phyloP scores from a whole-genome alignment of 2,888 invertebrate genomes.

The Polydrusus tereticollis region DNA sequence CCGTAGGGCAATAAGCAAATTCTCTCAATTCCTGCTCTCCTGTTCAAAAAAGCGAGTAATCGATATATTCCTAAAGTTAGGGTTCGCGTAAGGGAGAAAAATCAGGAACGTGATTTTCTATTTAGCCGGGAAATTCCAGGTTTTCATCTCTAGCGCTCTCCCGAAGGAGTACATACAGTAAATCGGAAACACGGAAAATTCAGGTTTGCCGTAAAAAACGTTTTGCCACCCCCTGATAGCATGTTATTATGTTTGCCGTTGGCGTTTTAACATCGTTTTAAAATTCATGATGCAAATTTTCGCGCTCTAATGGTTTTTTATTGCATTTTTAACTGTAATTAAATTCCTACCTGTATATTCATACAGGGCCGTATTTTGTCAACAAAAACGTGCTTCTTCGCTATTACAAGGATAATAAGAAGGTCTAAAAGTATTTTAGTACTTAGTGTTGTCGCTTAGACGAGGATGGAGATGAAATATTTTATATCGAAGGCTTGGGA shows the following conservation, averaged over 20 bases:
- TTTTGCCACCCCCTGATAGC: not conserved
- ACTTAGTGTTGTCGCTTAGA: no score
- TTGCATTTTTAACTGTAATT: not conserved
- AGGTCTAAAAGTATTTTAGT: no score
- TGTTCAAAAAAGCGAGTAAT: slow-evolving; percentile 24
- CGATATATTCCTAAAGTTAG: slow-evolving; percentile 5
- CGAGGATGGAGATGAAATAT: no score
- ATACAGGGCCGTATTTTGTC: no score
- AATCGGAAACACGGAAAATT: not conserved
- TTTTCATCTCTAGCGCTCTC: slow-evolving; percentile 11
- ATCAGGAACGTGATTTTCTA: slow-evolving; percentile 1
- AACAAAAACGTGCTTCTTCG: no score
- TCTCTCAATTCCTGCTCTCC: slow-evolving; percentile 25
- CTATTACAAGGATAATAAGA: no score
- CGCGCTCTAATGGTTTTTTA: not conserved
- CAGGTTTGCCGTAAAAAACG: not conserved
- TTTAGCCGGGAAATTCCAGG: slow-evolving; percentile 3
- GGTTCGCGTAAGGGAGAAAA: slow-evolving; percentile 14
- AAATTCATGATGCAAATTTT: slow-evolving; percentile 1
- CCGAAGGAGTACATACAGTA: not conserved
- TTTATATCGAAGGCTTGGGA: no score
- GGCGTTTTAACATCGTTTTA: slow-evolving; percentile 3
- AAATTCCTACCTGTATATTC: no score
- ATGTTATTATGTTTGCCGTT: slow-evolving; percentile 1
- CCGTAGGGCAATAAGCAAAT: slow-evolving; percentile 15